These are phyloP conservation scores for Melanotaenia trifasciata DNA, from an alignment of 2,797 vertebrate genomes.

Conservation along the genomic window DNA sequence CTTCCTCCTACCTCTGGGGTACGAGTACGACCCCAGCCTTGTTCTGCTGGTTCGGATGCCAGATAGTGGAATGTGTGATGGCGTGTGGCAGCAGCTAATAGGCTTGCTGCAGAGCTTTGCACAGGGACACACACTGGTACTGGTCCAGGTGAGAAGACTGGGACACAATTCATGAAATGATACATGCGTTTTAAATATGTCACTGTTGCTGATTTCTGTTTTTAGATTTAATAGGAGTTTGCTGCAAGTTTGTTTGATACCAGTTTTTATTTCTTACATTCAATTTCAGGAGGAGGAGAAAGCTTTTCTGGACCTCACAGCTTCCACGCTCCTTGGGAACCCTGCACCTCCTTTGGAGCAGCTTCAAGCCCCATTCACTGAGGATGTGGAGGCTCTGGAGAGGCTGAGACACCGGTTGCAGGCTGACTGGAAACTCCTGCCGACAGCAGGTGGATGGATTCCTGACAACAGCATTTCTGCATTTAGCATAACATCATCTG, in stretches of 20 bases:
- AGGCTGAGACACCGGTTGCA: conserved; percentile 69
- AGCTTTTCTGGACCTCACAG: conserved; percentile 56
- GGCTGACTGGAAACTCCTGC: conserved; percentile 77
- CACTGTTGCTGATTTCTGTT: not conserved
- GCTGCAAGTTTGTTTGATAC: not conserved
- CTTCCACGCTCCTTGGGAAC: conserved; percentile 71
- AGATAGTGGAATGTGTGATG: conserved; percentile 36
- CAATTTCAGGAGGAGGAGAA: conserved; percentile 62
- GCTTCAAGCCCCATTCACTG: conserved; percentile 45
- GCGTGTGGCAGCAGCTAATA: conserved; percentile 77
- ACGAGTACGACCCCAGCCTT: conserved; percentile 78
- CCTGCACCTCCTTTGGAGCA: conserved; percentile 67
- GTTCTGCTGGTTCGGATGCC: conserved; percentile 71
- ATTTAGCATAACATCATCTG: not conserved
- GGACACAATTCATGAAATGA: not conserved
- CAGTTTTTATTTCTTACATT: not conserved
- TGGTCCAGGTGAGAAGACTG: conserved; percentile 75
- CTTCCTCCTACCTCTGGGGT: conserved; percentile 81
- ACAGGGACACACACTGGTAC: conserved; percentile 73
- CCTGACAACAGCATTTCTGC: not conserved
- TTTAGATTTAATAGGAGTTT: not conserved
- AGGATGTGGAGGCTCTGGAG: conserved; percentile 70
- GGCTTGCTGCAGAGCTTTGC: conserved; percentile 80
- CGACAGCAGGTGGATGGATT: conserved; percentile 66
- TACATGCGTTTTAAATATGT: not conserved